Base-by-base conservation (phyloP, 30 jellyfish, hydroid and myxozoan genomes). In the Rhopilema esculentum region DNA sequence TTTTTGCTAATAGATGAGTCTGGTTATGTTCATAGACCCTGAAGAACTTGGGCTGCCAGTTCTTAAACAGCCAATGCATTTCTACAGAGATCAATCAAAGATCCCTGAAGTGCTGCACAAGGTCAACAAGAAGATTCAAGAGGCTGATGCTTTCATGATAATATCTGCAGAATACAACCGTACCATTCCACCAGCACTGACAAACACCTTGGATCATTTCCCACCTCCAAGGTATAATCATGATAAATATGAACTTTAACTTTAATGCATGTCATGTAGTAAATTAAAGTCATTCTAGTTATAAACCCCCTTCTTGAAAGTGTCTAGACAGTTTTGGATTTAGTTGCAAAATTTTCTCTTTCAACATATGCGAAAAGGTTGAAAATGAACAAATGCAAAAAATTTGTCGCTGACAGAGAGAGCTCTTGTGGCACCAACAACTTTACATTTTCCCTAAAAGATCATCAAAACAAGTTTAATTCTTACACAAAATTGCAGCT, bases 131-230 rank as follows among this genome's bases (percentile, higher is more conserved):
- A 79, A 61, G 17, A 91, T 93, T 53, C 75, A 68, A 63, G 96
- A 84, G 20, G 98, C 98, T 16, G 98, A 93, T 84, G 97, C 94
- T 61, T 93, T 72, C 66, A 19, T 93, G 4, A 30, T 93, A 17
- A 21, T 93, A n/a, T 49, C 95, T 8, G 93, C 98, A 7, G 98
- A 93, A 64, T 93, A 93, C 74, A 93, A 93, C 69, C 92, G 97
- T 31, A 30, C 91, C 27, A 66, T 82, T 19, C 97, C 98, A 1
- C 98, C 98, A 62, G 98, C 98, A 24, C 68, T 93, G 29, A 77
- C 85, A 30, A 93, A 88, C 88, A 83, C 86, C 1, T 24, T 93
- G 87, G 88, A 93, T 76, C 98, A 93, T 74, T 72, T 93, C 50
- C 97, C 98, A 17, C 96, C 96, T 2, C 73, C 97, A 69, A 93